These are phyloP conservation scores for Acipenser transmontanus DNA, from an alignment of 2,797 vertebrate species.

Conservation along the genomic window DNA sequence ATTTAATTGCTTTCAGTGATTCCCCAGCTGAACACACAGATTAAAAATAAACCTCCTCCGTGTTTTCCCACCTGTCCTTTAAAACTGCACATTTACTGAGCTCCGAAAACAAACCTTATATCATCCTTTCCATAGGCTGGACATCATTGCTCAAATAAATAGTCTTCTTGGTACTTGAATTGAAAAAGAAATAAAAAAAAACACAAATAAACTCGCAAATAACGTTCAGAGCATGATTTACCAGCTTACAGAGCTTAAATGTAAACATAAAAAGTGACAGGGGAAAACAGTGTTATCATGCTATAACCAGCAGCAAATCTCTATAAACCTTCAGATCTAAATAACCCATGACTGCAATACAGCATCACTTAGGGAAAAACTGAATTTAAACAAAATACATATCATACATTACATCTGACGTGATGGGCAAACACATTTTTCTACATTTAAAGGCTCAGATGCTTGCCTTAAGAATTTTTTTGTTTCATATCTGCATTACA, in stretches of 20 bases:
- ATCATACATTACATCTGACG: no score
- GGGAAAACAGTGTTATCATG: not conserved
- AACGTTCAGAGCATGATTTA: not conserved
- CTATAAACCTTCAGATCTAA: not conserved
- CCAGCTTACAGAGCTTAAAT: not conserved
- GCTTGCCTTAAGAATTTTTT: no score
- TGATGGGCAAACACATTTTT: no score
- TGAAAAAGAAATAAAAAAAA: not conserved
- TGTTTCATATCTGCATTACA: no score
- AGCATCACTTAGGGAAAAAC: no score
- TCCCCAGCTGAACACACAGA: conserved; percentile 1
- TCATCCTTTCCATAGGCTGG: not conserved
- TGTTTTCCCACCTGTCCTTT: not conserved
- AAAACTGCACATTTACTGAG: not conserved
- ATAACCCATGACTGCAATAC: no score
- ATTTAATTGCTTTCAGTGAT: conserved; percentile 6
- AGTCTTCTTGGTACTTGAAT: not conserved
- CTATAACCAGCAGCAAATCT: not conserved
- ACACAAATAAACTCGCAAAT: not conserved
- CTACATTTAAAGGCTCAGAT: no score
- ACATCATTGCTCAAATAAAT: not conserved
- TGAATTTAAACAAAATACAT: no score
- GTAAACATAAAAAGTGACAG: not conserved
- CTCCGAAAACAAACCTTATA: not conserved
- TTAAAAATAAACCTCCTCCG: not conserved